Evolutionary conservation across 2,113 vertebrate genomes (phyloP).

Genomic region (Myiozetetes cayanensis): DNA sequence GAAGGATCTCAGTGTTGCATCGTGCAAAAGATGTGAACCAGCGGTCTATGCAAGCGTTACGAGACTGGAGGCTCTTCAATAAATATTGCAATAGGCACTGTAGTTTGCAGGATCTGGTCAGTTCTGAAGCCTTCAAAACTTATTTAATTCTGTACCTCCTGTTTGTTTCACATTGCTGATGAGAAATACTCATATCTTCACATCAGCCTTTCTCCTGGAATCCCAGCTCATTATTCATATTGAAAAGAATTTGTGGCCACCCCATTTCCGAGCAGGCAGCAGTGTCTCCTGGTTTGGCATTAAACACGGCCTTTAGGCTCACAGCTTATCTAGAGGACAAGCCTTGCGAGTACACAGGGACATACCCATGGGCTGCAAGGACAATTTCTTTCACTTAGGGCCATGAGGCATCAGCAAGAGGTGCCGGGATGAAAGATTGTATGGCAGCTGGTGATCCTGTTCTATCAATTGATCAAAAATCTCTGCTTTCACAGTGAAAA

Average conservation of each 20-base stretch:
- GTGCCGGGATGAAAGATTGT: background rate
- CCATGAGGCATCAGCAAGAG: background rate
- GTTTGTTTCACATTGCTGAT: background rate
- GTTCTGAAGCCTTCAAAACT: background rate
- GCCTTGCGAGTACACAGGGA: background rate
- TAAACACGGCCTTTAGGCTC: background rate
- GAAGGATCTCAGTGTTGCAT: background rate
- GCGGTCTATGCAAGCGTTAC: background rate
- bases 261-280: background rate
- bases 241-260: background rate
- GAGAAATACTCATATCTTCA: background rate
- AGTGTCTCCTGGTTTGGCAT: rapidly evolving
- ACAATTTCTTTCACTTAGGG: background rate
- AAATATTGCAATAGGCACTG: background rate
- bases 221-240: background rate
- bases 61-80: background rate
- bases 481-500: background rate
- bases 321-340: background rate
- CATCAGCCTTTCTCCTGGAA: background rate
- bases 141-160: background rate
- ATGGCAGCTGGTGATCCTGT: background rate
- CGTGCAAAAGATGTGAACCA: background rate
- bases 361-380: background rate
- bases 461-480: background rate
- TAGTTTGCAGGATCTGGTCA: background rate